phyloP scores from a whole-genome alignment of 2,113 vertebrate genomes.

The Phrynocephalus versicolor region DNA sequence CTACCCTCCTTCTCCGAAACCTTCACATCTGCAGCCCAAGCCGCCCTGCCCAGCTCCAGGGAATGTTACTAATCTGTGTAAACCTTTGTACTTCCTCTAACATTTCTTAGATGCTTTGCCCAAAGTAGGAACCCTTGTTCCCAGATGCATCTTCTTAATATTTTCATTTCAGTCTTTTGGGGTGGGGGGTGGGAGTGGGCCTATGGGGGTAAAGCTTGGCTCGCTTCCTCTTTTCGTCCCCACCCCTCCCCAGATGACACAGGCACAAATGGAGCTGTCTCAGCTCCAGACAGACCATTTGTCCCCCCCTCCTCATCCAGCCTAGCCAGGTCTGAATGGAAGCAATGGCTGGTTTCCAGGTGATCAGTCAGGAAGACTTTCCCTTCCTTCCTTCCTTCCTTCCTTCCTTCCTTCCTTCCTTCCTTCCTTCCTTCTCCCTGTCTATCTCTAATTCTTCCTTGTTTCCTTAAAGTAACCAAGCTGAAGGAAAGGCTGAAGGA shows the following conservation, averaged over 20 bases:
- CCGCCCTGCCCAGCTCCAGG: neutral
- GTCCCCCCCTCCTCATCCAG: no score
- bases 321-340: no score
- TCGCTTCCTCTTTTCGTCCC: neutral
- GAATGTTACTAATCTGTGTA: neutral
- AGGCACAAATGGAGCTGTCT: no score
- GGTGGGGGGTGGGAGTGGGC: neutral
- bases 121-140: neutral
- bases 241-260: neutral
- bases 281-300: no score
- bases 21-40: neutral
- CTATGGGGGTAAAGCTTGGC: neutral
- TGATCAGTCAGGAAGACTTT: no score
- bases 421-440: no score
- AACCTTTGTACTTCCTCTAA: neutral
- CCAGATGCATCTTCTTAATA: neutral
- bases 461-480: neutral
- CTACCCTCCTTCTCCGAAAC: neutral
- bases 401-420: neutral
- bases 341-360: no score
- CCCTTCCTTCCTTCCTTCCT: no score
- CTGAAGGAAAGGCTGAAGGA: neutral
- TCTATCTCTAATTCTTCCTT: no score
- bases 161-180: neutral
- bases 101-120: neutral